Conservation (phyloP, 2,113 vertebrate species). For the Panthera leo region DNA sequence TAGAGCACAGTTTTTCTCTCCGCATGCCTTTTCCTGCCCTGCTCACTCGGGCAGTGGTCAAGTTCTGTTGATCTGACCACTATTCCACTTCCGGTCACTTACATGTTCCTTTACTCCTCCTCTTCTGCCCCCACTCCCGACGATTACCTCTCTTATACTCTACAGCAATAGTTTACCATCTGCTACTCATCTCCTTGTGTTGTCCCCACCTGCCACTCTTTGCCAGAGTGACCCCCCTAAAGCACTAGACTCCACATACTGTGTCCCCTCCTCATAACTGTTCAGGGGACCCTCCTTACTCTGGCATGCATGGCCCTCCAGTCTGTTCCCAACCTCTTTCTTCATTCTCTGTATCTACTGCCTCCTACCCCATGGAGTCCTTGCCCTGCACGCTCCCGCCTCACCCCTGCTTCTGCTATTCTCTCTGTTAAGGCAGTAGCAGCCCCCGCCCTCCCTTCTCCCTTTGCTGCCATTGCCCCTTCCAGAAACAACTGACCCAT, state of each 20-base stretch:
- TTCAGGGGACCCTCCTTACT: not conserved
- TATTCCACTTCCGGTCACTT: not conserved
- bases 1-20: not conserved
- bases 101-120: too few relatives aligned
- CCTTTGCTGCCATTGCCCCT: not conserved
- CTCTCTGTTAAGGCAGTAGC: not conserved
- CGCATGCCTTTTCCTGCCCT: not conserved
- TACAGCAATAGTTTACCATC: too few relatives aligned
- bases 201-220: not conserved
- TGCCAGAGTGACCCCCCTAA: not conserved
- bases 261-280: not conserved
- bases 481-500: not conserved
- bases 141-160: fast-evolving
- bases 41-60: not conserved
- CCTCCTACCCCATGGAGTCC: too few relatives aligned
- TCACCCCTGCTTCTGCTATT: not conserved
- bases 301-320: not conserved
- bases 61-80: not conserved
- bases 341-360: fast-evolving
- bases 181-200: not conserved
- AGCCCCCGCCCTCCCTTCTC: not conserved
- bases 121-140: fast-evolving
- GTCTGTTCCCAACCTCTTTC: not conserved
- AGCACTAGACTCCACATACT: not conserved
- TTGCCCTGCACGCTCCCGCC: not conserved